These are phyloP conservation scores for Triplophysa rosa DNA, from an alignment of 2,113 vertebrate species.

Conservation along the genomic window DNA sequence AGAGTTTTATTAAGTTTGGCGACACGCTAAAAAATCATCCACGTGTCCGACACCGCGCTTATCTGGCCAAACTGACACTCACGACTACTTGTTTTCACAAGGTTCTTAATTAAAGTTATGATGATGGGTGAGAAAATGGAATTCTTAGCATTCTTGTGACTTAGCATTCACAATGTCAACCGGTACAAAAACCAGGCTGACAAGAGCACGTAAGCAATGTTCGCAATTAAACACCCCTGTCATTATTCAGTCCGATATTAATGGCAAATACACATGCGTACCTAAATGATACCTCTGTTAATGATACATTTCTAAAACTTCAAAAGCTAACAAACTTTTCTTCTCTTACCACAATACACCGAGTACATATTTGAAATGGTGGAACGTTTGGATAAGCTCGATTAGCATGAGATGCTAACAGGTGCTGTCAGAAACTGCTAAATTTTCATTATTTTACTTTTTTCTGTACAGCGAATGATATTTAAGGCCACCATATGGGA, in stretches of 20 bases:
- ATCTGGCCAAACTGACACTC: slow-evolving; percentile 18
- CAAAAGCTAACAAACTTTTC: background rate
- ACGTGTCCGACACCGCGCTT: background rate
- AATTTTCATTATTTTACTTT: too few species aligned
- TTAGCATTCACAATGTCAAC: slow-evolving; percentile 14
- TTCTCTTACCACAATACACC: background rate
- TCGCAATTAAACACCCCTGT: background rate
- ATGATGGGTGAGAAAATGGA: slow-evolving; percentile 20
- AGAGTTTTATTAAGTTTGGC: slow-evolving; percentile 11
- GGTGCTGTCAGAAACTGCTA: too few species aligned
- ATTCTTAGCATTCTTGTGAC: background rate
- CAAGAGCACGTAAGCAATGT: background rate
- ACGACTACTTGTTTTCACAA: slow-evolving; percentile 25
- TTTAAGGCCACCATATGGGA: too few species aligned
- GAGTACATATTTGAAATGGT: slow-evolving; percentile 42
- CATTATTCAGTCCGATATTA: slow-evolving; percentile 21
- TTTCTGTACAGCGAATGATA: too few species aligned
- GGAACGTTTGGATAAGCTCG: slow-evolving; percentile 17
- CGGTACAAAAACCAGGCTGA: background rate
- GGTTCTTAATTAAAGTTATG: slow-evolving; percentile 28
- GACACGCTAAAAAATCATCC: background rate
- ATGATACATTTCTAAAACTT: background rate
- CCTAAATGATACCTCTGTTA: background rate
- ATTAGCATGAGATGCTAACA: slow-evolving; percentile 20
- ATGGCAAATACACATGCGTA: slow-evolving; percentile 15